phyloP scores from a whole-genome alignment of 2,888 invertebrate genomes.

The Congeria kusceri region DNA sequence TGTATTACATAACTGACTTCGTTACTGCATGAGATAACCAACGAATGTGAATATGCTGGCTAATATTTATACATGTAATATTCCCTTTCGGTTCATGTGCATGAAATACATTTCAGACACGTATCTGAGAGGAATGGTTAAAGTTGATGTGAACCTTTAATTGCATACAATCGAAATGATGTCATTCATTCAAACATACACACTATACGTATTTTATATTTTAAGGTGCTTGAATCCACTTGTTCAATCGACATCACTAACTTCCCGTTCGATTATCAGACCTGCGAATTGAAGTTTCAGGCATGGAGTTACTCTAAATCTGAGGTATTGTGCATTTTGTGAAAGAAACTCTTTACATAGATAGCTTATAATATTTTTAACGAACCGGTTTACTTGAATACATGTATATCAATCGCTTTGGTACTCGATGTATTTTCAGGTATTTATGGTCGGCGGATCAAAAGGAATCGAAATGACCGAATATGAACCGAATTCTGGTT shows the following conservation, averaged over 20 bases:
- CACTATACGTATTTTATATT: conserved; percentile 10
- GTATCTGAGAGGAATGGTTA: too few relatives aligned
- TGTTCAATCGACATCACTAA: conserved; percentile 52
- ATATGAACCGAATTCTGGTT: conserved; percentile 40
- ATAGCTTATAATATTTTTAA: neutral
- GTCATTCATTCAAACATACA: too few relatives aligned
- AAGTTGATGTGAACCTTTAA: too few relatives aligned
- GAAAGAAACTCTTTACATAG: neutral
- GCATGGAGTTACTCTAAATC: conserved; percentile 46
- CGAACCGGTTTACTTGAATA: neutral
- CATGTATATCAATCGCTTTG: too few relatives aligned
- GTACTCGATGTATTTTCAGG: conserved; percentile 30
- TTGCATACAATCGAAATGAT: too few relatives aligned
- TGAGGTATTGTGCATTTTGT: conserved; percentile 28
- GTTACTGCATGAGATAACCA: too few relatives aligned
- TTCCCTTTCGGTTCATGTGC: too few relatives aligned
- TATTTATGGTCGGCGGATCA: conserved; percentile 18
- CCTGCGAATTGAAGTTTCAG: conserved; percentile 43
- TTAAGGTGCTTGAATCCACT: conserved; percentile 49
- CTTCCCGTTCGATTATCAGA: conserved; percentile 55
- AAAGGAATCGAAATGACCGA: conserved; percentile 36
- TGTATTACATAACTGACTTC: too few relatives aligned
- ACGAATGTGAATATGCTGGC: too few relatives aligned
- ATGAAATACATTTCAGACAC: too few relatives aligned
- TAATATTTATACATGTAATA: too few relatives aligned